Base-by-base conservation (phyloP, 2,888 invertebrate genomes). In the Isoperla grammatica region DNA sequence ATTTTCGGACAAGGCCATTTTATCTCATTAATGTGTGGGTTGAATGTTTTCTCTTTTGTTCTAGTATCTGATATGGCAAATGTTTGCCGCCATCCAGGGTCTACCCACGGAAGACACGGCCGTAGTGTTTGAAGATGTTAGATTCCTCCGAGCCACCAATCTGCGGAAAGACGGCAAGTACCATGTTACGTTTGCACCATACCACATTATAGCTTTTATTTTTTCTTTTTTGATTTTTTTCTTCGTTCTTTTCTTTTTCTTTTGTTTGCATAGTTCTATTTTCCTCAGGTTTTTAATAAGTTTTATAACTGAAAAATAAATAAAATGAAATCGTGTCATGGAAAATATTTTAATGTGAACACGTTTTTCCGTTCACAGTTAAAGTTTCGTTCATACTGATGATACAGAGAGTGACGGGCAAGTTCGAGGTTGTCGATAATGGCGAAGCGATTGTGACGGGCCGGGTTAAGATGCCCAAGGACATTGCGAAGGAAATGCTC, bases 81-180 rank as follows among this genome's bases (percentile, higher is more conserved):
- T 87, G 1, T 74, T 88, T n/a, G 86, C 86, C 2, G 78, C 85
- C 72, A 82, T 87, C 79, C 72, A 74, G 22, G 86, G 85, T 58
- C 82, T 84, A 45, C 75, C 84, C 1, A 84, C 78, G 66, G 81
- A 82, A 19, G 84, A 90, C 65, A 79, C 90, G 19, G 83, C 90
- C 0, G 87, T 95, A 0, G 83, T 88, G 4, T 91, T 95, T 72
- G 90, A 92, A 71, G 85, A 95, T 73, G 82, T 95, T 9, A 81
- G 83, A 43, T 92, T 95, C 71, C 81, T 88, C 66, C 79, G 91
- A 67, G 93, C 94, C 4, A 93, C 92, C 1, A 85, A 87, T 65
- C 79, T 95, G 59, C 83, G 87, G 0, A 81, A 83, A 63, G 84
- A 85, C 43, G 80, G 62, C 55, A 40, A 50, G 54, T 50, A 29